These are phyloP conservation scores for Rosalia funebris DNA, from an alignment of 2,888 invertebrate genomes.

Conservation along the genomic window DNA sequence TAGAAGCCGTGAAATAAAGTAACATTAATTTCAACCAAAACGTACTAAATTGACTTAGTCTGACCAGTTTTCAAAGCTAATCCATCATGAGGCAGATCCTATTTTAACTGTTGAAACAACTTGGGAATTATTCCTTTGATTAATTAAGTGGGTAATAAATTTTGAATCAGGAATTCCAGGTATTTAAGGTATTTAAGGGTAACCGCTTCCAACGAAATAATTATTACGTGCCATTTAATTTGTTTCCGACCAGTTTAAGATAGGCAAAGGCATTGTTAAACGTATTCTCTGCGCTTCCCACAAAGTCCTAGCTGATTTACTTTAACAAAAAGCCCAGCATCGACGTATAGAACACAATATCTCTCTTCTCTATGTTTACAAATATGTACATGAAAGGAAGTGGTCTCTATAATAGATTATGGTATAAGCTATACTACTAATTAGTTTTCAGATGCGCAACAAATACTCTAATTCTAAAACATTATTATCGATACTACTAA, in stretches of 20 bases:
- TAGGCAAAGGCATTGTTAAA: conserved; percentile 20
- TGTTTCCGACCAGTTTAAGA: conserved; percentile 12
- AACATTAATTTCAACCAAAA: too few species aligned
- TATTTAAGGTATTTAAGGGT: conserved; percentile 6
- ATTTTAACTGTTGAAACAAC: neutral
- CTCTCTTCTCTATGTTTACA: conserved; percentile 3
- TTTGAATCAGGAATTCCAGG: neutral
- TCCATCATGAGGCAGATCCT: neutral
- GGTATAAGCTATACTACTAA: neutral
- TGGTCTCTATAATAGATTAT: conserved; percentile 3
- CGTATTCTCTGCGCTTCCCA: conserved; percentile 10
- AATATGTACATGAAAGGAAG: conserved; percentile 12
- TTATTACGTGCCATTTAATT: conserved; percentile 23
- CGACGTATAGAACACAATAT: conserved; percentile 7
- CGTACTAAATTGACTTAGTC: too few species aligned
- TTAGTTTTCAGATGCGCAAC: neutral
- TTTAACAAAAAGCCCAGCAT: conserved; percentile 14
- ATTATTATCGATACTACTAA: too few species aligned
- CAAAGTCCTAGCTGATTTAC: conserved; percentile 20
- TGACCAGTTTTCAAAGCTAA: too few species aligned
- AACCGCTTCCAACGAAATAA: conserved; percentile 13
- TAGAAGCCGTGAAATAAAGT: too few species aligned
- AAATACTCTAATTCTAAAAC: too few species aligned
- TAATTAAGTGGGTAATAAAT: conserved; percentile 8
- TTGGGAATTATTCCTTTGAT: conserved; percentile 4